These are phyloP conservation scores for Aphelenchoides avenae DNA, from an alignment of 1,140 invertebrate species.

Conservation along the genomic window DNA sequence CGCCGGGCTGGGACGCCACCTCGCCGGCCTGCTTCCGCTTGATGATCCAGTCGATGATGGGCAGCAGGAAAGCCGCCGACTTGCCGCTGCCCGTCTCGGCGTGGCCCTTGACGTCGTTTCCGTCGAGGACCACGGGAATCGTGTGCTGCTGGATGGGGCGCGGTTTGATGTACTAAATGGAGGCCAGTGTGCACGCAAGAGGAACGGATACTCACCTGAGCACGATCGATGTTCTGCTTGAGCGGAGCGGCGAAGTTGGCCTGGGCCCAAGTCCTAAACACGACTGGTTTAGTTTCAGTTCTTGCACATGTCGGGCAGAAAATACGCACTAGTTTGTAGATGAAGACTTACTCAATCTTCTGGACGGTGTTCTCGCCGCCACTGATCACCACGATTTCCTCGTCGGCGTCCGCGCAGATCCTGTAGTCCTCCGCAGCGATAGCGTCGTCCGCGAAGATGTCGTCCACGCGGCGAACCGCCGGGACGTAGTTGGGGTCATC, in stretches of 20 bases:
- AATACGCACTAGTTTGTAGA: not conserved
- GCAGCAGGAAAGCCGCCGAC: conserved; percentile 78
- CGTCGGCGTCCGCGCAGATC: conserved; percentile 14
- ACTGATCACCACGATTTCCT: conserved; percentile 19
- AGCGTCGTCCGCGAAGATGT: conserved; percentile 21
- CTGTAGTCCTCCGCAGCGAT: conserved; percentile 6
- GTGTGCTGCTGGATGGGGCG: conserved; percentile 22
- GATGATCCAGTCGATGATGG: conserved; percentile 62
- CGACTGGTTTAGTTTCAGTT: not conserved
- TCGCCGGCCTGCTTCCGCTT: conserved; percentile 66
- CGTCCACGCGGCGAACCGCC: conserved; percentile 5
- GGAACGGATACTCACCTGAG: too few relatives aligned
- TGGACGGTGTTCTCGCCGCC: conserved; percentile 21
- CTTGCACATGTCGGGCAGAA: not conserved
- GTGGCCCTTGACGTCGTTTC: conserved; percentile 26
- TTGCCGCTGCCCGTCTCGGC: conserved; percentile 75
- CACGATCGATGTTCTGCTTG: conserved; percentile 20
- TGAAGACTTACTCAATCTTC: conserved; percentile 10
- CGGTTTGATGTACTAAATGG: conserved; percentile 28
- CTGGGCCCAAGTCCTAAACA: not conserved
- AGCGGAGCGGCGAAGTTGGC: conserved; percentile 2
- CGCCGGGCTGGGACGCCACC: conserved; percentile 6
- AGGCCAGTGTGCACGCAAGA: too few relatives aligned
- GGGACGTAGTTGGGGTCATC: conserved; percentile 6
- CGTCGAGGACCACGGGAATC: conserved; percentile 30